Base-by-base conservation (phyloP, 1,140 invertebrate species). In the Panagrolaimus sp. region DNA sequence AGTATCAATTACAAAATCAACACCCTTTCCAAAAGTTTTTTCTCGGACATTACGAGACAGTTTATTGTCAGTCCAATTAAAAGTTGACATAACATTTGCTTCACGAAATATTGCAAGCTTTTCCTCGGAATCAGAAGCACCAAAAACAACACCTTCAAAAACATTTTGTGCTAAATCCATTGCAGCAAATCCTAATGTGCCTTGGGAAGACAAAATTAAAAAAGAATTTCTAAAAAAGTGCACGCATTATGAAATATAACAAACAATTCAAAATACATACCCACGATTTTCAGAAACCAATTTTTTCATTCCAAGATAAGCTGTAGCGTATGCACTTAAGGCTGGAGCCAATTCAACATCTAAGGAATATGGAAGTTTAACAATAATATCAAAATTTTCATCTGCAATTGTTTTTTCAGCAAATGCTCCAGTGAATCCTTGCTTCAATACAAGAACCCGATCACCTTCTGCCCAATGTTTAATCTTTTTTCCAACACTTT, bases 391-490 rank as follows among this genome's bases (percentile, higher is more conserved):
- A 21, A 45, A 43, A 24, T 76, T 68, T 63, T 68, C 28, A 26
- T 76, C 26, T 0, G 71, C 63, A 17, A 69, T 55, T 38, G 76
- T 78, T 32, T 69, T 38, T 43, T 72, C 64, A 14, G 74, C 63
- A 45, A 75, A 75, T 1, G 70, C 73, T 12, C 73, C 73, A 43
- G 71, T 76, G 14, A 63, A 58, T 48, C 45, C 24, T n/a, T 28
- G 70, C 63, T 69, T 73, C 8, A 75, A 32, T 9, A 43, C 63
- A 21, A 76, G 38, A 8, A 75, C 66, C 0, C 73, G 74, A 63
- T 75, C 73, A 15, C 73, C 73, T 63, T 76, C 73, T n/a, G 77
- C 77, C 46, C 44, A 75, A 6, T 73, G 32, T 17, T 44, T 69
- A 15, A 75, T 75, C 2, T 69, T 70, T 47, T 76, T 75, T 6